phyloP scores from a whole-genome alignment of 2,888 invertebrate species.

The Heliconius erato region DNA sequence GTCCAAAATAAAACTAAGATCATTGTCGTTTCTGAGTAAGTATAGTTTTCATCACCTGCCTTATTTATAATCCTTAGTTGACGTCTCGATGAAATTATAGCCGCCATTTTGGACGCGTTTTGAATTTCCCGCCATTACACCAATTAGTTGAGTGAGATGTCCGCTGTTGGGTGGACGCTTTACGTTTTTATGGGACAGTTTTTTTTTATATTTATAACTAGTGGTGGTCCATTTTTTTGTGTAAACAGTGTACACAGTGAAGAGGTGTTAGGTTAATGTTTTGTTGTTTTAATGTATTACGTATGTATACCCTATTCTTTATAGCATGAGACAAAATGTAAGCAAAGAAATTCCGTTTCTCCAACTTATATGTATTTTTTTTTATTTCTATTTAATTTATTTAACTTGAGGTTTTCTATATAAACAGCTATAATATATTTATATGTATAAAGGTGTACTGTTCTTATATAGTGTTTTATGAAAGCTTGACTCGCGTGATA shows the following conservation, averaged over 20 bases:
- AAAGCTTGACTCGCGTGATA: too few relatives aligned
- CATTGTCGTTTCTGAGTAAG: conserved; percentile 79
- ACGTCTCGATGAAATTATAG: conserved; percentile 80
- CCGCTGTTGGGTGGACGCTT: conserved; percentile 76
- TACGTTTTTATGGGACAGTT: conserved; percentile 72
- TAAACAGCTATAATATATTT: too few relatives aligned
- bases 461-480: too few relatives aligned
- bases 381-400: too few relatives aligned
- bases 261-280: conserved; percentile 2
- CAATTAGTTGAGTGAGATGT: conserved; percentile 86
- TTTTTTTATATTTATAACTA: conserved; percentile 46
- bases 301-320: background rate
- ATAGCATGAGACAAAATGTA: background rate
- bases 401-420: too few relatives aligned
- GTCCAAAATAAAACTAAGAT: conserved; percentile 74
- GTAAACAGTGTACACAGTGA: conserved; percentile 3
- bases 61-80: conserved; percentile 81
- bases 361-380: too few relatives aligned
- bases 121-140: conserved; percentile 80
- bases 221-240: conserved; percentile 15
- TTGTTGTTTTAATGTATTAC: background rate
- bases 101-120: conserved; percentile 75
- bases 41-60: conserved; percentile 80
- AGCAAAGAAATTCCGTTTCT: too few relatives aligned
- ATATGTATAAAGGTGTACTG: too few relatives aligned